phyloP scores from a whole-genome alignment of 2,113 vertebrate species.

The Cyphomyrus plagiostoma region DNA sequence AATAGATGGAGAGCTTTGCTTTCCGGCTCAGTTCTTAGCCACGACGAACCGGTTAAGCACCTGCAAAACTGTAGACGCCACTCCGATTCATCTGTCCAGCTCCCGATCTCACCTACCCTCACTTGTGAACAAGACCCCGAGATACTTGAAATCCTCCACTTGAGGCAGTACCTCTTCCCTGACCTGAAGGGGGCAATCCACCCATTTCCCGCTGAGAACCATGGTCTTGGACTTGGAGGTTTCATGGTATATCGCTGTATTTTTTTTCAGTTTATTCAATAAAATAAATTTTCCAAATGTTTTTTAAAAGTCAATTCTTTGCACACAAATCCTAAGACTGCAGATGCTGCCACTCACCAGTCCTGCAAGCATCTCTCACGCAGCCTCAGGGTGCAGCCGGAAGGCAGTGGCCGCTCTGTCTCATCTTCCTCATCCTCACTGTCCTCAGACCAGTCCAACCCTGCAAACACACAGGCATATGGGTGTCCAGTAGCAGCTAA shows the following conservation, averaged over 20 bases:
- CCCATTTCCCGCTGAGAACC: too few species aligned
- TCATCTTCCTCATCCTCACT: constrained; percentile 82
- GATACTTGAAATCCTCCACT: too few species aligned
- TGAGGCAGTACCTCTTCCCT: too few species aligned
- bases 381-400: constrained; percentile 76
- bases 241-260: background rate
- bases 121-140: too few species aligned
- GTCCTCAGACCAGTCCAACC: constrained; percentile 98
- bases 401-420: constrained; percentile 69
- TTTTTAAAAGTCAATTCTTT: background rate
- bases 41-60: too few species aligned
- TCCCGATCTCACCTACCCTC: too few species aligned
- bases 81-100: too few species aligned
- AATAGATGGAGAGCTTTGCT: too few species aligned
- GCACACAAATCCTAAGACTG: background rate
- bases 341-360: constrained; percentile 34
- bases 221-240: background rate
- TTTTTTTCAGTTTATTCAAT: background rate
- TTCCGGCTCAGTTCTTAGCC: too few species aligned
- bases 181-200: too few species aligned
- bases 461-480: constrained; percentile 47
- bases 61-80: too few species aligned
- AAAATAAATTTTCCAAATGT: background rate
- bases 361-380: constrained; percentile 60
- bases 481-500: background rate